Base-by-base conservation (phyloP, 2,797 vertebrate genomes). In the Periophthalmus magnuspinnatus region DNA sequence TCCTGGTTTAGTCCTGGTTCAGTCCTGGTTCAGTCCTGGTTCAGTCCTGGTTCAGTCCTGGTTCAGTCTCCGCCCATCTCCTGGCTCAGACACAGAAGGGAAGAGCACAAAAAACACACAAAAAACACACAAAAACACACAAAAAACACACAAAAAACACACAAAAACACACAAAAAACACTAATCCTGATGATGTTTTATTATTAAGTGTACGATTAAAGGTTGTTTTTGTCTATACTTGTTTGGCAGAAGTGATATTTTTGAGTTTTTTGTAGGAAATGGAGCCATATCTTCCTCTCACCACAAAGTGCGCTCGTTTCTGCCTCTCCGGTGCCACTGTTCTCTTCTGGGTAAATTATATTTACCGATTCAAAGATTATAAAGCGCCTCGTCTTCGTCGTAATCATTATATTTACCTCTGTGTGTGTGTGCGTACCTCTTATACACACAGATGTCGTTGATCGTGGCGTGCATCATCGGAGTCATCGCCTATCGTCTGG, bases 381-480 rank as follows among this genome's bases (percentile, higher is more conserved):
- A n/a, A 19, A 50, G 6, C 19, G 8, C n/a, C 7, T n/a, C 41
- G 41, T 16, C 13, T 5, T 34, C 28, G 28, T 28, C 3, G 28
- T 28, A 3, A 28, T 28, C 28, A 28, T 1, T 28, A 28, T 28
- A 1, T 28, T 1, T 28, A 28, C 28, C 28, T 28, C 28, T 28
- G 3, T 28, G 1, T 28, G 28, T 28, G 28, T 3, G 28, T 28
- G n/a, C n/a, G 3, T 79, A 45, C 73, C 77, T 69, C 72, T 38
- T 76, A 72, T 75, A 71, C 68, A 67, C 66, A 6, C 88, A 99
- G 98, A 95, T 98, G 79, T 91, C 93, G 61, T 90, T 99, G 77
- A 97, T 99, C 74, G 90, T 98, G 76, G 94, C 95, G 65, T 96
- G 96, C 84, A 96, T 99, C 93, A 96, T 98, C 28, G 96, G 96